Conservation (phyloP, 2,888 invertebrate species). For the Girardia tigrina region DNA sequence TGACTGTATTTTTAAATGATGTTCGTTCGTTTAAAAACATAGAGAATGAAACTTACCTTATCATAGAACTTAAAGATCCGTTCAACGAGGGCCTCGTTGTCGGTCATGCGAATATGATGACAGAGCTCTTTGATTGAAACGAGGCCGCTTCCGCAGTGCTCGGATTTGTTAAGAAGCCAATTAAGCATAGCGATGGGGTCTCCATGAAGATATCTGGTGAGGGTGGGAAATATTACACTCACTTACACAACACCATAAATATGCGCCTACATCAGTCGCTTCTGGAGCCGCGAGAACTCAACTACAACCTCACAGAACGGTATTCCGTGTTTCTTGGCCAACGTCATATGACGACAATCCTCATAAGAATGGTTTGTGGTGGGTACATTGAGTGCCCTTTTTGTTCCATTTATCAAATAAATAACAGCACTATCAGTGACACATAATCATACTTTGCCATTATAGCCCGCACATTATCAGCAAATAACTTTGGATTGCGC, state of each 20-base stretch:
- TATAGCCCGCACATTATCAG: slow-evolving; percentile 70
- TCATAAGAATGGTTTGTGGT: slow-evolving; percentile 79
- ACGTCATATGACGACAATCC: slow-evolving; percentile 70
- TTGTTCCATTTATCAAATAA: neutral
- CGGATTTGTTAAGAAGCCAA: neutral
- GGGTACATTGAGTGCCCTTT: slow-evolving; percentile 68
- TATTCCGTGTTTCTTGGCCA: slow-evolving; percentile 68
- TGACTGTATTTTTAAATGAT: too few species aligned
- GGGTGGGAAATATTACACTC: neutral
- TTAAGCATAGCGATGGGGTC: neutral
- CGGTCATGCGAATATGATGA: slow-evolving; percentile 8
- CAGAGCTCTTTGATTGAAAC: neutral
- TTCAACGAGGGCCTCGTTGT: slow-evolving; percentile 10
- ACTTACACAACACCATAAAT: neutral
- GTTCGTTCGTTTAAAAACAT: too few species aligned
- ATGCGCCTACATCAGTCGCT: slow-evolving; percentile 63
- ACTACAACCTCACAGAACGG: slow-evolving; percentile 63
- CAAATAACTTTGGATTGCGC: slow-evolving; percentile 70
- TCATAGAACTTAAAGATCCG: neutral
- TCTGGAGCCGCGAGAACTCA: slow-evolving; percentile 64
- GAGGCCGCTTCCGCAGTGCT: neutral
- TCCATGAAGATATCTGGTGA: neutral
- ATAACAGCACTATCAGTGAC: neutral
- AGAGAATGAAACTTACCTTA: too few species aligned
- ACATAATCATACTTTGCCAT: slow-evolving; percentile 69